Percentiles rank a stretch among this genome's conserved stretches.
These are phyloP conservation scores for Sparus aurata DNA, from an alignment of 2,797 vertebrate species.

Conservation along the genomic window DNA sequence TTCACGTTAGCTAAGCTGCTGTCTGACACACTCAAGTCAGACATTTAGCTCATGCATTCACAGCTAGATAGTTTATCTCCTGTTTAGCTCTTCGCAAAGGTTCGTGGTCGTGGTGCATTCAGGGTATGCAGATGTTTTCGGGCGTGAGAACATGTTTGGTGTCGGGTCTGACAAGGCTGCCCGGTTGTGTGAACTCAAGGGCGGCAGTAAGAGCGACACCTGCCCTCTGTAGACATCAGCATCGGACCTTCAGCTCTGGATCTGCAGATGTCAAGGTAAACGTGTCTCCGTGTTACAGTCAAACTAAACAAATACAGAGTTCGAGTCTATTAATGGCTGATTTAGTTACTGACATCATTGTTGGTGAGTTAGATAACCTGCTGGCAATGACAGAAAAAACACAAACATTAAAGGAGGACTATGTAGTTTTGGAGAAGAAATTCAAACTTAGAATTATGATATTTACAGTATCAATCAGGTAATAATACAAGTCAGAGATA, in stretches of 20 bases:
- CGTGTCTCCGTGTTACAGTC: background rate
- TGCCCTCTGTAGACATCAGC: conserved; percentile 36
- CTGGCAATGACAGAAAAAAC: too few species aligned
- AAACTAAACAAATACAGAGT: background rate
- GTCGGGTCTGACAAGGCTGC: conserved; percentile 22
- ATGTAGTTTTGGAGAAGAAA: too few species aligned
- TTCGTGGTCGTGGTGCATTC: background rate
- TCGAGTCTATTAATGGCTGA: too few species aligned
- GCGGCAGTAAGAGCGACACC: background rate
- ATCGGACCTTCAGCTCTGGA: conserved; percentile 20
- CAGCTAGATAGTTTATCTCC: too few species aligned
- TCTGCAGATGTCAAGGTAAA: conserved; percentile 62
- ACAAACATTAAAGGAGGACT: too few species aligned
- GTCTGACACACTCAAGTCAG: background rate
- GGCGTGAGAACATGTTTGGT: background rate
- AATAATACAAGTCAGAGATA: too few species aligned
- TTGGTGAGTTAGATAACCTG: too few species aligned
- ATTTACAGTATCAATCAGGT: too few species aligned
- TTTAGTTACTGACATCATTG: background rate
- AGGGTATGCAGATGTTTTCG: conserved; percentile 41
- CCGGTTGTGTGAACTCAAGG: background rate
- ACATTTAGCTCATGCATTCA: background rate
- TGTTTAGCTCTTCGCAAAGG: rapidly evolving
- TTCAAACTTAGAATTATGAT: too few species aligned
- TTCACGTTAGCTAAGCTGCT: background rate